These are phyloP conservation scores for Strigops habroptila DNA, from an alignment of 2,113 vertebrate species.

Conservation along the genomic window DNA sequence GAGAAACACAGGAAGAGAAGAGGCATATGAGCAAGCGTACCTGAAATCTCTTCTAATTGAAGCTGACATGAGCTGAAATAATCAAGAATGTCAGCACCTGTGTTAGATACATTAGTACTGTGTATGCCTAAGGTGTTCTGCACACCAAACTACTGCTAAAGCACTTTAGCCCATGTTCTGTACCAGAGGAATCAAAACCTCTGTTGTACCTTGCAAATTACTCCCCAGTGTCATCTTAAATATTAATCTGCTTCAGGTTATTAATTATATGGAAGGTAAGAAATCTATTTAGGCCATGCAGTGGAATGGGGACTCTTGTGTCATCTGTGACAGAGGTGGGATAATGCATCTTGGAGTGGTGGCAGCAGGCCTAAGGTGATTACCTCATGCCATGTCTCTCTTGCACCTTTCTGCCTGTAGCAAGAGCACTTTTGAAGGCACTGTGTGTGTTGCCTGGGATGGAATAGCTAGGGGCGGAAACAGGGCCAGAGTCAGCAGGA, in stretches of 20 bases:
- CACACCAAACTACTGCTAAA: background rate
- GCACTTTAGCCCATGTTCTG: background rate
- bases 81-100: background rate
- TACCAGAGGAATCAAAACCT: background rate
- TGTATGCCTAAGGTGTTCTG: background rate
- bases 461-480: background rate
- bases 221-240: constrained; percentile 1
- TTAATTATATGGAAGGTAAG: constrained; percentile 24
- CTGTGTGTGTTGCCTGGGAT: background rate
- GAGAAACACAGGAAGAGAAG: background rate
- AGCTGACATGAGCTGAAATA: background rate
- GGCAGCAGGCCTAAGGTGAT: background rate
- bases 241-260: constrained; percentile 16
- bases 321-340: background rate
- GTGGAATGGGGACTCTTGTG: background rate
- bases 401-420: background rate
- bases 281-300: background rate
- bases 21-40: background rate
- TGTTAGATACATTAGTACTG: background rate
- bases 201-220: background rate
- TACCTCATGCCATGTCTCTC: fast-evolving
- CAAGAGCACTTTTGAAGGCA: fast-evolving
- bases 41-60: background rate
- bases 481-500: background rate
- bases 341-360: background rate